Percentiles rank a stretch among this genome's conserved stretches.
Evolutionary conservation across 2,797 vertebrate genomes (phyloP).

Genomic region (Heteromormyrus szaboi): DNA sequence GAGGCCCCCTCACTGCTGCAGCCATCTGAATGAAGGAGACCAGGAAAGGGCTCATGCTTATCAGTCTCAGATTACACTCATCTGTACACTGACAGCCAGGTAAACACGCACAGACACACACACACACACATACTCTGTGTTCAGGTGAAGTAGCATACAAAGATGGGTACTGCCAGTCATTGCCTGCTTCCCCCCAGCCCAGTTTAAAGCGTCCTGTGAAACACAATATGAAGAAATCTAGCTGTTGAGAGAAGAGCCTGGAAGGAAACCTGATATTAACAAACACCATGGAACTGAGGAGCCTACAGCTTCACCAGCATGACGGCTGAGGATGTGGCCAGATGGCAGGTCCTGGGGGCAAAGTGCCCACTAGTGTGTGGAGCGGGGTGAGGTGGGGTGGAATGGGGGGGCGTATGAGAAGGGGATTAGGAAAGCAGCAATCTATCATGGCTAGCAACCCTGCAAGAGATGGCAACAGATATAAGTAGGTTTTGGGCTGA

Average conservation of each 20-base stretch:
- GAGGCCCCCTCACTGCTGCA: background rate
- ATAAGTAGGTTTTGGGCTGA: background rate
- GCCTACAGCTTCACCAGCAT: background rate
- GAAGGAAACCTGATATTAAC: background rate
- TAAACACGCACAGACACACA: background rate
- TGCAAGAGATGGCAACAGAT: slow-evolving; percentile 14
- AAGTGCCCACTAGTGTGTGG: background rate
- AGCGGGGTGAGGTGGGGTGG: background rate
- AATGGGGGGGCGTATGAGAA: background rate
- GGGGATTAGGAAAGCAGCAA: background rate
- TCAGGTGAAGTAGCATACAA: background rate
- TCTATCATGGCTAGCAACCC: slow-evolving; percentile 14
- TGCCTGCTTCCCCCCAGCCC: background rate
- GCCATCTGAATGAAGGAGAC: background rate
- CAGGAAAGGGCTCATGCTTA: background rate
- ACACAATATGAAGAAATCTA: background rate
- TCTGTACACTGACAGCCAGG: background rate
- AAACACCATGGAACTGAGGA: slow-evolving; percentile 12
- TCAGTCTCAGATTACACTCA: background rate
- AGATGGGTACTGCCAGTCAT: background rate
- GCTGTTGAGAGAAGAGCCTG: background rate
- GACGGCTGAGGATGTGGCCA: background rate
- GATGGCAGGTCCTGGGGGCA: background rate
- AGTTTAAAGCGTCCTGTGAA: background rate
- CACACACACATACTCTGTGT: background rate